These are phyloP conservation scores for Pelobates cultripes DNA, from an alignment of 2,797 vertebrate species.

Conservation along the genomic window DNA sequence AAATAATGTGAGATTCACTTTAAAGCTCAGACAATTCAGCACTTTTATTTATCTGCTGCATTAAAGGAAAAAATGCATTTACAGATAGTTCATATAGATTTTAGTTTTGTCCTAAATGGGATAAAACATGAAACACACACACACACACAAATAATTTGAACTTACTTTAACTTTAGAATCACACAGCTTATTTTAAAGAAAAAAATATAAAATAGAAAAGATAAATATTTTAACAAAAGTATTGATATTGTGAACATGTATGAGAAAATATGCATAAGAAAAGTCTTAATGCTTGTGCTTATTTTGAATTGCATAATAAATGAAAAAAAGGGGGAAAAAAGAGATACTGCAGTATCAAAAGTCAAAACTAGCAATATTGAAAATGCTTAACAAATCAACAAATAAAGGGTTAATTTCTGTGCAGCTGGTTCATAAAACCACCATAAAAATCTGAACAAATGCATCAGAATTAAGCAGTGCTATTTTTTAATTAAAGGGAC, in stretches of 20 bases:
- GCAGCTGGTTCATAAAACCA: no score
- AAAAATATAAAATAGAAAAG: no score
- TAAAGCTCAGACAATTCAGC: conserved; percentile 8
- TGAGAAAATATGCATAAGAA: conserved; percentile 19
- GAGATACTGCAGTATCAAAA: no score
- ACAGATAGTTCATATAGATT: background rate
- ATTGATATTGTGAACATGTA: conserved; percentile 41
- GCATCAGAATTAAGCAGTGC: no score
- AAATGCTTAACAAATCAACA: no score
- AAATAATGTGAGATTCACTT: conserved; percentile 29
- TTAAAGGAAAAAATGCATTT: background rate
- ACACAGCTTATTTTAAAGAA: conserved; percentile 8
- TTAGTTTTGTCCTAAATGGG: conserved; percentile 21
- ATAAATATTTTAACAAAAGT: conserved; percentile 40
- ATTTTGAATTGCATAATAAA: no score
- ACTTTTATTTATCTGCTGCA: conserved; percentile 38
- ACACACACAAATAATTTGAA: conserved; percentile 39
- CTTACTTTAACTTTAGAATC: conserved; percentile 5
- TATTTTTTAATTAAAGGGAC: no score
- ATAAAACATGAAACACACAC: conserved; percentile 44
- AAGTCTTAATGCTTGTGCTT: conserved; percentile 38
- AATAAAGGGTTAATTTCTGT: no score
- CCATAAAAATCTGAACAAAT: no score
- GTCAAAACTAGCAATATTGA: no score
- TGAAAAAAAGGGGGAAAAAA: no score